Evolutionary conservation across 2,113 vertebrate genomes (phyloP), one percentile per base, ranked within the genome.

Genomic region (Lampris incognitus): DNA sequence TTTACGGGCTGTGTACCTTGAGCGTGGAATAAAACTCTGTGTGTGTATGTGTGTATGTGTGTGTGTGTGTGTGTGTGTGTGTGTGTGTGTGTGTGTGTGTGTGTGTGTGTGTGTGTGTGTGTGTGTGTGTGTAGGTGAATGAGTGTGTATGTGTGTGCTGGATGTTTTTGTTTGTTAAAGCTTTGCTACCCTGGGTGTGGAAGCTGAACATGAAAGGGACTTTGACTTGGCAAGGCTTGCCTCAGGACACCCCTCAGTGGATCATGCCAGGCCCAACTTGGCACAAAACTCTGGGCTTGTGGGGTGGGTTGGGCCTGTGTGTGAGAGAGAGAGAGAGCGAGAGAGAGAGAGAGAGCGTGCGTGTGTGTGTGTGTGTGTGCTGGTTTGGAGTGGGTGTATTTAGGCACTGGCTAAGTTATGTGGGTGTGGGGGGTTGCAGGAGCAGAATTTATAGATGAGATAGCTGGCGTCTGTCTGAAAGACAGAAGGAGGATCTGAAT

Each of bases 221-320:
- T 94, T 91, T 94, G 91, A 95, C 95, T 97, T 94, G 93, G 94
- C 95, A 96, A 87, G 91, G 92, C 89, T 84, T 82, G 94, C 93
- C 93, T 89, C 69, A 90, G 94, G 95, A 95, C 95, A 95, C 95
- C 96, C 95, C 94, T 95, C 94, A 94, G 95, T 95, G 95, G 91
- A 92, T 88, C 84, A 91, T 96, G 95, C 95, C 95, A 92, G 92
- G 94, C 94, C 93, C 84, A 85, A 94, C 94, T 96, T 96, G 96
- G 95, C 86, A 94, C 94, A 93, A 93, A 93, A 94, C 78, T 79
- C 92, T 91, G 82, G 91, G 92, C 83, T 93, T 88, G 89, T 82
- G 94, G 93, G 88, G 94, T 87, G 92, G 94, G 91, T 90, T 78
- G 91, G 93, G 94, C 93, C 94, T 92, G 93, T 80, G 92, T 92